Base-by-base conservation (phyloP, 2,113 vertebrate genomes). In the Rhinolophus ferrumequinum region DNA sequence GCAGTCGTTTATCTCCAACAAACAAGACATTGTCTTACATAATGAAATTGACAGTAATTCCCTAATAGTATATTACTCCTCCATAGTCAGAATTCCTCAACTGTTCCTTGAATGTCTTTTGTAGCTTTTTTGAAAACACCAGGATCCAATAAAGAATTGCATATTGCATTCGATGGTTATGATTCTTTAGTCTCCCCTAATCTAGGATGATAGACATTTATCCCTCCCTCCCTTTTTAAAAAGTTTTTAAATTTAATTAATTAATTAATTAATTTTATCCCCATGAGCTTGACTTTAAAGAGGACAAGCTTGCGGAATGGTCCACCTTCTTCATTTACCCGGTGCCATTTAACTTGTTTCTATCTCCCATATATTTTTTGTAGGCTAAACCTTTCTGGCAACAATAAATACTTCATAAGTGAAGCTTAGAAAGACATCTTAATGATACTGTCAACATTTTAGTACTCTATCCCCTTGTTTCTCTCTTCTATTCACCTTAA, bases 21-120 rank as follows among this genome's bases (percentile, higher is more conserved):
- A 87, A 72, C 50, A 47, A 64, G 66, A 41, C 30, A 80, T 58
- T 81, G 18, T 97, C 44, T 91, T 52, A 76, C 19, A 22, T 90
- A 73, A 33, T 62, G 28, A 88, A 89, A 85, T 76, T 58, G 52
- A 62, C 30, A 84, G 19, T 69, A 80, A 86, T 86, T 64, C 47
- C 38, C 38, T 89, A 56, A 50, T 58, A n/a, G 28, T 70, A 26
- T 90, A 75, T 62, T 91, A 50, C 6, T 54, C 26, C 75, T 75
- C 44, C 19, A 18, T 91, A 62, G n/a, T 93, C 41, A 88, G 14
- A 91, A 91, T 97, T 90, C 35, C 50, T 96, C 38, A 95, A 8
- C 24, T 82, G 41, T 93, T 82, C 44, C 24, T 38, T 66, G 44
- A 19, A 44, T 93, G 26, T 88, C 77, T 52, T 85, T 81, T 73